A percentile compares a stretch with the other conserved stretches of the same genome.
These are phyloP conservation scores for Erebia ligea DNA, from an alignment of 2,888 invertebrate genomes.

Conservation along the genomic window DNA sequence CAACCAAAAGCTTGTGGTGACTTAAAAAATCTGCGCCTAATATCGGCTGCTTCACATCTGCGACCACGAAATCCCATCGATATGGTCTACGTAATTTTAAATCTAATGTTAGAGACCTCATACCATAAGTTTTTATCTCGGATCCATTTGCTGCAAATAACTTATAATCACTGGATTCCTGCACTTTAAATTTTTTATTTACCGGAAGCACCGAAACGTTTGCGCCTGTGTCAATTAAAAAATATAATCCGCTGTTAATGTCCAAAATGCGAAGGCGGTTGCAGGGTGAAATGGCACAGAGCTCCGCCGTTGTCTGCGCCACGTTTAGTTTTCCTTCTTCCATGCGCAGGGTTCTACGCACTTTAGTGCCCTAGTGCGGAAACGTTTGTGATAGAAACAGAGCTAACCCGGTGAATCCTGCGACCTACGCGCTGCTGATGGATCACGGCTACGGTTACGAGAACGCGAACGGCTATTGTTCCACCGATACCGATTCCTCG, in stretches of 20 bases:
- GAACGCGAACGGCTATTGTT: neutral
- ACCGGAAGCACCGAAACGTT: conserved; percentile 33
- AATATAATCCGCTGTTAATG: conserved; percentile 27
- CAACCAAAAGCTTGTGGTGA: no score
- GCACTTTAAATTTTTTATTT: neutral
- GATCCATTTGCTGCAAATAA: conserved; percentile 45
- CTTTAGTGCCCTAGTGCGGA: neutral
- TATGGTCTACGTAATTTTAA: neutral
- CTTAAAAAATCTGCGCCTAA: no score
- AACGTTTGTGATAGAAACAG: neutral
- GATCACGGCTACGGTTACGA: neutral
- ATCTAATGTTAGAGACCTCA: neutral
- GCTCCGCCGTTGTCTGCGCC: no score
- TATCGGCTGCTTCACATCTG: no score
- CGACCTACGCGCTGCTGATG: neutral
- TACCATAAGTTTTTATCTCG: conserved; percentile 27
- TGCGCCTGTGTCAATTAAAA: conserved; percentile 33
- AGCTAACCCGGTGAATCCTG: neutral
- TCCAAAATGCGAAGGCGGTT: conserved; percentile 38
- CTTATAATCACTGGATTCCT: conserved; percentile 30
- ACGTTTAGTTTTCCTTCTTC: neutral
- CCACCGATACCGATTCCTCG: neutral
- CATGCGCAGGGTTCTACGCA: neutral
- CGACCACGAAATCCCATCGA: no score
- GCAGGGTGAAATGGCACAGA: no score